A percentile compares a stretch with the other conserved stretches of the same genome.
These are phyloP conservation scores for Cephus pygmeus DNA, from an alignment of 2,888 invertebrate species.

Conservation along the genomic window DNA sequence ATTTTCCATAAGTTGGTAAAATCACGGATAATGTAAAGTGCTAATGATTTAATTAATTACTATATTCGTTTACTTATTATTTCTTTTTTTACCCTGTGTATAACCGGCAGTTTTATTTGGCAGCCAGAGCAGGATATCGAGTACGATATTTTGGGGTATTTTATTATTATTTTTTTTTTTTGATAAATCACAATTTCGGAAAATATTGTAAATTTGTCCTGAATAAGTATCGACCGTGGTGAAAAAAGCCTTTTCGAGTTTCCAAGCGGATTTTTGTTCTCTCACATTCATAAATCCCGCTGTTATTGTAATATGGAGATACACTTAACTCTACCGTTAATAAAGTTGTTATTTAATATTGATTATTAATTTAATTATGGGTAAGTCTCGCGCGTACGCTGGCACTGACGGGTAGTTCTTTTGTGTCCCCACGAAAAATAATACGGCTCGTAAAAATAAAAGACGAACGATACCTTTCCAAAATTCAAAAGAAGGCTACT, in stretches of 20 bases:
- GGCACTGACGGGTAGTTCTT: not conserved
- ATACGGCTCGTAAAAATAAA: not conserved
- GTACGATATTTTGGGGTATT: no score
- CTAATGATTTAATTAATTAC: not conserved
- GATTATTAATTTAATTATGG: not conserved
- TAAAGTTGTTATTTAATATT: not conserved
- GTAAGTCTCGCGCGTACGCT: not conserved
- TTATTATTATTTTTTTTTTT: not conserved
- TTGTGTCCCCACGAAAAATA: not conserved
- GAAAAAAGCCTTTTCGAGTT: not conserved
- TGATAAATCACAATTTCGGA: not conserved
- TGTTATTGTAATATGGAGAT: not conserved
- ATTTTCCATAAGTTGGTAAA: not conserved
- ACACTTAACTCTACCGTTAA: not conserved
- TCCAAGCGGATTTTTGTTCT: not conserved
- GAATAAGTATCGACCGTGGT: not conserved
- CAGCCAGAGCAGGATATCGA: not conserved
- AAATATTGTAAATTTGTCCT: not conserved
- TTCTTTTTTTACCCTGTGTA: not conserved
- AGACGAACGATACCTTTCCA: not conserved
- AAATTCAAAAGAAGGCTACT: not conserved
- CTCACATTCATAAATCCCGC: not conserved
- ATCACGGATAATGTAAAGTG: not conserved
- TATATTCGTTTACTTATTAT: not conserved
- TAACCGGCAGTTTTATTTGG: not conserved